Percentiles rank a stretch among this genome's conserved stretches.
Conservation (phyloP, 1,140 invertebrate species). For the Cryptotermes secundus region DNA sequence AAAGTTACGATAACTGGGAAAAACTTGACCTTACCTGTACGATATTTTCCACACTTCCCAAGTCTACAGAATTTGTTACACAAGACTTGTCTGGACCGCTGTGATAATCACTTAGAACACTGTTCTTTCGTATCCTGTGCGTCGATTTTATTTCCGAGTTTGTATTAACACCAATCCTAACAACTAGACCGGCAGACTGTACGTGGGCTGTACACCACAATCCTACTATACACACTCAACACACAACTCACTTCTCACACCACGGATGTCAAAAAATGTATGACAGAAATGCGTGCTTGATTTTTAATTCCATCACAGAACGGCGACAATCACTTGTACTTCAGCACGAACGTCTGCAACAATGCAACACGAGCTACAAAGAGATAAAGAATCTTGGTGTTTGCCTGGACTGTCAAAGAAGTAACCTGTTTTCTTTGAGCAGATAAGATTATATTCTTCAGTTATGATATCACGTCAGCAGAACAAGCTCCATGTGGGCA, state of each 20-base stretch:
- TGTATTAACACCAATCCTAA: neutral
- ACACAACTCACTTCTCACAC: neutral
- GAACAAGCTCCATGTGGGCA: neutral
- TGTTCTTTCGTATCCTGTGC: neutral
- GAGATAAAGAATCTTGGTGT: neutral
- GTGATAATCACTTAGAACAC: neutral
- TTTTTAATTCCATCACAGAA: neutral
- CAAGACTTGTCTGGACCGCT: neutral
- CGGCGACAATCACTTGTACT: neutral
- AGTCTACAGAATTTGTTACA: neutral
- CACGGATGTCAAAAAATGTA: neutral
- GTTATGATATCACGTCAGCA: neutral
- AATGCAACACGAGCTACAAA: neutral
- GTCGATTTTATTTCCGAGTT: neutral
- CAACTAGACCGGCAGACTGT: neutral
- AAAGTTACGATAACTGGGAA: too few species aligned
- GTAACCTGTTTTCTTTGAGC: neutral
- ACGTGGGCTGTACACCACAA: neutral
- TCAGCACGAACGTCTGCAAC: neutral
- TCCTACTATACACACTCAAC: neutral
- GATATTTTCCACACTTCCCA: neutral
- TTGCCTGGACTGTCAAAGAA: neutral
- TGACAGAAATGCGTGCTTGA: neutral
- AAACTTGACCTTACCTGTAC: neutral
- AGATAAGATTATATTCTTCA: neutral